Conservation (phyloP, 2,113 vertebrate genomes). For the Mesoclemmys tuberculata region DNA sequence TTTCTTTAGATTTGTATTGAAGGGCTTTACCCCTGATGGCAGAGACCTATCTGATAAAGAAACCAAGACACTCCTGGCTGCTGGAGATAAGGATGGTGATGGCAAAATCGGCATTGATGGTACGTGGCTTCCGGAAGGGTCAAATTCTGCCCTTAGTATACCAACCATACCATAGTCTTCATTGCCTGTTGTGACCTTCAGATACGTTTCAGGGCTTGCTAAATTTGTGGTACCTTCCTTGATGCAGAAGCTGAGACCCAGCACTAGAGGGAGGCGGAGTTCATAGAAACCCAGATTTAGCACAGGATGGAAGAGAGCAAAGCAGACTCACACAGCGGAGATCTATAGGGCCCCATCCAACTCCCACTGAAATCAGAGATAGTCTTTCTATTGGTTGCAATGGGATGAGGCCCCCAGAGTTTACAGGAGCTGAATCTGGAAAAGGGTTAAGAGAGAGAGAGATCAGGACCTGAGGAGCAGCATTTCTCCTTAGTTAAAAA, state of each 20-base stretch:
- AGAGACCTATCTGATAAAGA: slow-evolving; percentile 91
- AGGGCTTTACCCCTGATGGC: slow-evolving; percentile 87
- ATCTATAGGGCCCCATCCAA: rapidly evolving
- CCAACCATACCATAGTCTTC: not conserved
- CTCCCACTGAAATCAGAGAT: not conserved
- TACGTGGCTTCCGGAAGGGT: slow-evolving; percentile 69
- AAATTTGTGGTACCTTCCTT: not conserved
- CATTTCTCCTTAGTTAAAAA: not conserved
- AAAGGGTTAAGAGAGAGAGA: not conserved
- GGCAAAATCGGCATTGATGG: slow-evolving; percentile 95
- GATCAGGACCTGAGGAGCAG: not conserved
- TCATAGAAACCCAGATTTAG: not conserved
- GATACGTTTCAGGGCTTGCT: not conserved
- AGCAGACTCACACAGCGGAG: not conserved
- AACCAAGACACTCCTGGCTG: slow-evolving; percentile 89
- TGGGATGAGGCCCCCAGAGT: not conserved
- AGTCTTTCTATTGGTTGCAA: not conserved
- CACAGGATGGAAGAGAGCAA: not conserved
- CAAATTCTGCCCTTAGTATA: not conserved
- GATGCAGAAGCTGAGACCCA: not conserved
- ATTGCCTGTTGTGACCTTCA: slow-evolving; percentile 22
- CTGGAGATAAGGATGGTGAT: slow-evolving; percentile 96
- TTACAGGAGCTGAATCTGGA: not conserved
- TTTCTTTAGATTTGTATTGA: slow-evolving; percentile 86
- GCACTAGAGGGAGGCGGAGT: slow-evolving; percentile 62